Evolutionary conservation across 1,140 invertebrate genomes (phyloP), one percentile per base, ranked within the genome.

Genomic region (Drosophila funebris): DNA sequence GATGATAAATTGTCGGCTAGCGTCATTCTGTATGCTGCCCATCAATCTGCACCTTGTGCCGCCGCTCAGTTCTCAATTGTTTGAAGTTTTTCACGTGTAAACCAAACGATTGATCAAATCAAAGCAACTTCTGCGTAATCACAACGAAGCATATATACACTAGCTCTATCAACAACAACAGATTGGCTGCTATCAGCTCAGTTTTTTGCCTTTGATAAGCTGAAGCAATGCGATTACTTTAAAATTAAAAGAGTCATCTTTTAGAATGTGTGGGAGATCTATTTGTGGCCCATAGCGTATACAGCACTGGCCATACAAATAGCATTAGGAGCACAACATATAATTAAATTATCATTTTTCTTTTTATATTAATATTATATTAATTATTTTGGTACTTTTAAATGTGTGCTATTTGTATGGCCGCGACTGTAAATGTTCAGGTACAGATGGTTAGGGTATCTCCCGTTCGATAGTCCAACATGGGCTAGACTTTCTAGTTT

Each of bases 1-100:
- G 69, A 64, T 88, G 84, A 88, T 88, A 83, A 88, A 88, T 88
- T 79, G 83, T 68, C 8, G 57, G 41, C 48, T 13, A 16, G 22
- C 20, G 18, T 37, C 37, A 13, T 8, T 7, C 31, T 33, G 56
- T 41, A 60, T 27, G 46, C 31, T 58, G 48, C 29, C 70, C 56
- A 68, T 68, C 70, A 68, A 73, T 68, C 64, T 54, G 48, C 56
- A 53, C 43, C 53, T 41, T 18, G 16, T 33, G 41, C 41, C 1
- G 18, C 53, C 24, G 22, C 46, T 14, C 9, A 37, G 63, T 48
- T 62, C 50, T 50, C 71, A 69, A 73, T 50, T 73, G 63, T 61
- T 54, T 46, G 64, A 68, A 69, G 41, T 61, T 73, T 73, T 68
- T 73, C 48, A 73, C 36, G 64, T 73, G 70, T 61, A 41, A 68